A percentile compares a stretch with the other conserved stretches of the same genome.
phyloP scores from a whole-genome alignment of 2,888 invertebrate genomes.

The Polyommatus iphigenia region DNA sequence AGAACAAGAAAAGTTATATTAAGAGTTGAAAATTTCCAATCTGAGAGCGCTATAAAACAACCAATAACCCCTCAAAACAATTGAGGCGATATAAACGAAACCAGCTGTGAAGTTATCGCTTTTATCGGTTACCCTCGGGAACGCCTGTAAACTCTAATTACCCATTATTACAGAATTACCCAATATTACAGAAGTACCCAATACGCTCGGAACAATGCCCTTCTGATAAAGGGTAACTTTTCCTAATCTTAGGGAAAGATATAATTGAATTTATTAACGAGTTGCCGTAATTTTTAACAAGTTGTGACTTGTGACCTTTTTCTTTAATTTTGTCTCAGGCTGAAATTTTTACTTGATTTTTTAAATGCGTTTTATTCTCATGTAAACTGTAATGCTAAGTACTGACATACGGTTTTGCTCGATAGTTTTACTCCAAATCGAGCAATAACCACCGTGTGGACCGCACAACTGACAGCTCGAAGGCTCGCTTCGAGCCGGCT shows the following conservation, averaged over 20 bases:
- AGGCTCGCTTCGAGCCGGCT: no score
- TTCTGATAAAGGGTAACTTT: not conserved
- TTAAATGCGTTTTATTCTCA: not conserved
- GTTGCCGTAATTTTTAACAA: slow-evolving; percentile 3
- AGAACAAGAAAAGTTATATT: not conserved
- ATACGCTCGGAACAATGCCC: slow-evolving; percentile 5
- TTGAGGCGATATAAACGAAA: slow-evolving; percentile 22
- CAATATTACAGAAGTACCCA: slow-evolving; percentile 18
- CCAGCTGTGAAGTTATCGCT: slow-evolving; percentile 25
- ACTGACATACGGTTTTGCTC: no score
- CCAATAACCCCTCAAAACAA: slow-evolving; percentile 6
- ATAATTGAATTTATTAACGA: slow-evolving; percentile 19
- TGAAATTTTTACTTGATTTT: not conserved
- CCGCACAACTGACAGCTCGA: no score
- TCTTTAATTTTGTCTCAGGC: not conserved
- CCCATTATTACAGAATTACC: slow-evolving; percentile 29
- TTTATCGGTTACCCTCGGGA: slow-evolving; percentile 22
- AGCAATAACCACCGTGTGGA: no score
- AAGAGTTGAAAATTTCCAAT: not conserved
- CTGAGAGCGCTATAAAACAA: not conserved
- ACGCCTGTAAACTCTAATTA: slow-evolving; percentile 26
- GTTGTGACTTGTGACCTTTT: not conserved
- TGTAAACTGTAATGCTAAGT: no score
- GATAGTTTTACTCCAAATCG: no score
- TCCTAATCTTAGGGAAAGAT: not conserved